Evolutionary conservation across 2,888 invertebrate species (phyloP), one percentile per base, ranked within the genome.

Genomic region (Hymenopus coronatus): DNA sequence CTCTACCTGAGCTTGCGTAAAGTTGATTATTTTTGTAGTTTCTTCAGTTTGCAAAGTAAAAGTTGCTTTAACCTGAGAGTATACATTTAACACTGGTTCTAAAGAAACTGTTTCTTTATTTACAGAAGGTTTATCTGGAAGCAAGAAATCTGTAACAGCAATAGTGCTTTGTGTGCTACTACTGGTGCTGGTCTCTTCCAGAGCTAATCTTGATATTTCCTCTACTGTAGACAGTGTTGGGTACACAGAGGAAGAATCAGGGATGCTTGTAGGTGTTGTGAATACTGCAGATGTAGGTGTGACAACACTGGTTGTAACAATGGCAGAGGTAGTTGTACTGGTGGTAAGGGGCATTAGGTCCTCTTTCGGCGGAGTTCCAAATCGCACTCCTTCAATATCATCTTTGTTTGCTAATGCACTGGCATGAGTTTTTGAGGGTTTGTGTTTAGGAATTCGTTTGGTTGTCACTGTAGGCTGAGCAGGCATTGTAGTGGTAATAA

Each of bases 391-490:
- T 83, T 91, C 90, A 70, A 70, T 70, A 90, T 90, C 91, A 82
- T 90, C 89, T 54, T 90, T 87, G 27, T 90, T 88, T 82, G 89
- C 90, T 6, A 91, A 88, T 89, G 89, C 88, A 30, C 89, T 89
- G 14, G 90, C 91, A 89, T 91, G 90, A 15, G 90, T 91, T 82
- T 91, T 88, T n/a, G 90, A 88, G n/a, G 91, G 91, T 81, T 91
- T 91, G 8, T 89, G 90, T 88, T 90, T 91, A 6, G 90, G 90
- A 81, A 88, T 54, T 89, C 89, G 54, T 70, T 70, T 70, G 25
- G 54, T 70, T 70, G 54, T 70, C 25, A 70, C 54, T 20, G 54
- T 70, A 6, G 54, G 54, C 54, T 70, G 54, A 70, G 54, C 54
- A 25, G 6, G 6, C 54, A 70, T 20, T 70, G 54, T 70, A 70